A percentile compares a stretch with the other conserved stretches of the same genome.
Conservation (phyloP, 1,140 invertebrate genomes). For the Drosophila santomea region DNA sequence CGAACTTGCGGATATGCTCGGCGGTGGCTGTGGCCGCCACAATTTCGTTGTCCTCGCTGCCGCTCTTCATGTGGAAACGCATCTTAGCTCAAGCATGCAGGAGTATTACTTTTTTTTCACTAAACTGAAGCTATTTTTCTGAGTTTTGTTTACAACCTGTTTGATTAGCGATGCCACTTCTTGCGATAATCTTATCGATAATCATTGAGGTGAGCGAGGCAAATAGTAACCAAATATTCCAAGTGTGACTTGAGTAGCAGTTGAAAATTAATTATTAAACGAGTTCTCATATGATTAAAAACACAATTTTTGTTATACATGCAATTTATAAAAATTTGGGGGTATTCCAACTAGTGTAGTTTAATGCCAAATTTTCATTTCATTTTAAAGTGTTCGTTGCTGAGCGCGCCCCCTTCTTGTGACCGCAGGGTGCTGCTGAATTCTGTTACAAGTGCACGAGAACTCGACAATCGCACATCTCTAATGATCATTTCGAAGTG, state of each 20-base stretch:
- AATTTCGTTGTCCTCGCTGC: slow-evolving; percentile 62
- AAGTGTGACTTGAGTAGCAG: neutral
- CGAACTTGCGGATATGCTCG: slow-evolving; percentile 92
- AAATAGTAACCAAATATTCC: neutral
- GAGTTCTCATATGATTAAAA: too few species aligned
- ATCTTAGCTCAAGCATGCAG: slow-evolving; percentile 57
- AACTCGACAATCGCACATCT: slow-evolving; percentile 14
- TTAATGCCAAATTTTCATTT: too few species aligned
- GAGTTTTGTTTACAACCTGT: slow-evolving; percentile 73
- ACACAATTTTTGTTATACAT: too few species aligned
- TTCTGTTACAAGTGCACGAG: neutral
- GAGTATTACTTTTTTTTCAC: slow-evolving; percentile 39
- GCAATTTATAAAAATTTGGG: too few species aligned
- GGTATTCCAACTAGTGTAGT: too few species aligned
- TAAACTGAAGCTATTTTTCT: slow-evolving; percentile 10
- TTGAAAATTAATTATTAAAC: neutral
- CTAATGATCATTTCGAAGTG: neutral
- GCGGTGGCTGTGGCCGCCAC: slow-evolving; percentile 79
- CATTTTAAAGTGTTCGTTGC: neutral
- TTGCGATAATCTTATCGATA: slow-evolving; percentile 10
- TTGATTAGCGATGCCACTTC: slow-evolving; percentile 28
- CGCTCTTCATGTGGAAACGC: slow-evolving; percentile 80
- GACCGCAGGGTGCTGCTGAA: neutral
- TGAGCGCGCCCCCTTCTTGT: neutral
- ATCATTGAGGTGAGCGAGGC: neutral